These are phyloP conservation scores for Sula dactylatra DNA, from an alignment of 2,113 vertebrate genomes.

Conservation along the genomic window DNA sequence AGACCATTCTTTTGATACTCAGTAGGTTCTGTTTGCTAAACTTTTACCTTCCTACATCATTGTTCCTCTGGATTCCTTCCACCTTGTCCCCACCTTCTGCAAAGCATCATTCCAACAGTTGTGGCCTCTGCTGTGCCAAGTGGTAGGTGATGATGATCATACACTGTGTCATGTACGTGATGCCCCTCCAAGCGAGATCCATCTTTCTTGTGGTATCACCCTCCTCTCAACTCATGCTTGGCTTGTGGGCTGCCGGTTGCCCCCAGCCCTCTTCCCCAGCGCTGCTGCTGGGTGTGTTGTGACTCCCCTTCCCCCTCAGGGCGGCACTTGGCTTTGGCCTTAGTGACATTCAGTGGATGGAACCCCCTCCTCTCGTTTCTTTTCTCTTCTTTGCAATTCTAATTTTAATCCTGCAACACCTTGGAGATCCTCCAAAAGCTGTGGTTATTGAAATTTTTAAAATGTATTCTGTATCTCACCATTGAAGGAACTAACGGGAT, in stretches of 20 bases:
- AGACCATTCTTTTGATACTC: not conserved
- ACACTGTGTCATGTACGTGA: accelerated
- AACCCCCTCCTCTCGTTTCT: not conserved
- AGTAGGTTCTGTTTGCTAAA: not conserved
- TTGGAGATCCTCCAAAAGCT: not conserved
- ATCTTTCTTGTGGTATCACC: not conserved
- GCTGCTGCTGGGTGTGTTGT: not conserved
- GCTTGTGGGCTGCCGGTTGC: not conserved
- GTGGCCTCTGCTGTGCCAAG: not conserved
- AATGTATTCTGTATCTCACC: not conserved
- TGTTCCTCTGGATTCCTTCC: not conserved
- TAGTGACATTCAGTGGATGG: not conserved
- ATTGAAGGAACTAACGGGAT: not conserved
- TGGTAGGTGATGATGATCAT: not conserved
- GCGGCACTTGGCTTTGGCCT: not conserved
- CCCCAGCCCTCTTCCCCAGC: not conserved
- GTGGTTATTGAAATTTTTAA: not conserved
- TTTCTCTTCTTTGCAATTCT: not conserved
- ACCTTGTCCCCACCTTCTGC: not conserved
- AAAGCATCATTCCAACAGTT: not conserved
- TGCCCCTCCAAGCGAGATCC: accelerated
- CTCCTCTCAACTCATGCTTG: not conserved
- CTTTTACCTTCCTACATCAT: not conserved
- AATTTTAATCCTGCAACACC: not conserved
- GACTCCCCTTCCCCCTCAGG: not conserved